Evolutionary conservation across 2,888 invertebrate species (phyloP).

Genomic region (Pandemis heparana): DNA sequence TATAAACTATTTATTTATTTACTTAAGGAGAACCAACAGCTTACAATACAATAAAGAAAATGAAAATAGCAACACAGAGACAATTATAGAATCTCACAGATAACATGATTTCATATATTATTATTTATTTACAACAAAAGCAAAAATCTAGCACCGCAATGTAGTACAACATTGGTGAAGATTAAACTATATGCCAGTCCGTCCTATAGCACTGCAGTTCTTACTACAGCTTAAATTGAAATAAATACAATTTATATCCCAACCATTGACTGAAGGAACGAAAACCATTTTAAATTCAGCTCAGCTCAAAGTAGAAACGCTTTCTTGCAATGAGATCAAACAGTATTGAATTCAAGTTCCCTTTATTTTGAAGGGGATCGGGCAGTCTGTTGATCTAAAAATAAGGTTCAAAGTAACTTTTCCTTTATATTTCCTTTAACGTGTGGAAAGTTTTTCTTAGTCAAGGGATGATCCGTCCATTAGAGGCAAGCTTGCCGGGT

Average conservation of each 20-base stretch:
- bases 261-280: constrained; percentile 26
- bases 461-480: constrained; percentile 31
- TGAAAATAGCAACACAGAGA: too few relatives aligned
- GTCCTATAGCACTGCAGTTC: background rate
- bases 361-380: constrained; percentile 8
- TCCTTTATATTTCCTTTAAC: constrained; percentile 8
- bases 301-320: constrained; percentile 33
- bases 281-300: constrained; percentile 33
- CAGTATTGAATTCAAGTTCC: constrained; percentile 23
- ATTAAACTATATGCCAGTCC: background rate
- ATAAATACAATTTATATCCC: constrained; percentile 35
- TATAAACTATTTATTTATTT: too few relatives aligned
- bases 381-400: constrained; percentile 15
- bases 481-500: constrained; percentile 27
- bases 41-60: too few relatives aligned
- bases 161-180: background rate
- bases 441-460: constrained; percentile 24
- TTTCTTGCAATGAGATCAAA: constrained; percentile 36
- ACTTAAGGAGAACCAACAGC: too few relatives aligned
- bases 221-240: constrained; percentile 7
- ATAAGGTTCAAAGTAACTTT: constrained; percentile 15
- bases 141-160: too few relatives aligned
- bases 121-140: too few relatives aligned
- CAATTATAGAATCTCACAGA: too few relatives aligned
- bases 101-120: too few relatives aligned